These are phyloP conservation scores for Leucophenga montana DNA, from an alignment of 2,888 invertebrate genomes.

Conservation along the genomic window DNA sequence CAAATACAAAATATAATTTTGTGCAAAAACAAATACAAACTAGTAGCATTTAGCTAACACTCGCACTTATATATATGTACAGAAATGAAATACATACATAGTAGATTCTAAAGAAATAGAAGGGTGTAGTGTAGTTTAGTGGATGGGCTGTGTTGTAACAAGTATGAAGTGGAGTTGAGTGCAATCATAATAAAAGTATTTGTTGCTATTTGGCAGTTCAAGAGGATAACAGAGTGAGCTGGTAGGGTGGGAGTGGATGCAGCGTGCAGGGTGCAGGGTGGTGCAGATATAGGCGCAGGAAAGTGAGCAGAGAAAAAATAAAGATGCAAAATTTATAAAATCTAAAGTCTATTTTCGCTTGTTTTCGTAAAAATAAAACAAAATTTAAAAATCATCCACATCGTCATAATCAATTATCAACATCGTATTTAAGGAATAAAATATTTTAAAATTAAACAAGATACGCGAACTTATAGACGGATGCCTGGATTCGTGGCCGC, in stretches of 20 bases:
- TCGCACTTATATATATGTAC: neutral
- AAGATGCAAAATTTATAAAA: slow-evolving; percentile 62
- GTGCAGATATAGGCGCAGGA: slow-evolving; percentile 26
- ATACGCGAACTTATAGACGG: slow-evolving; percentile 78
- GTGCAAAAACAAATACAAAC: slow-evolving; percentile 28
- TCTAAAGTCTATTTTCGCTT: slow-evolving; percentile 71
- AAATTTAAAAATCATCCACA: slow-evolving; percentile 54
- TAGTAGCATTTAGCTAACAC: neutral
- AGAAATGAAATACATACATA: neutral
- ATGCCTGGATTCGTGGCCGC: slow-evolving; percentile 88
- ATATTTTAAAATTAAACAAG: slow-evolving; percentile 63
- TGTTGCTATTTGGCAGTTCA: slow-evolving; percentile 13
- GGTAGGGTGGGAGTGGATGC: neutral
- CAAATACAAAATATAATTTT: slow-evolving; percentile 48
- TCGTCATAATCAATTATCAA: slow-evolving; percentile 25
- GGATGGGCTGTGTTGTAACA: neutral
- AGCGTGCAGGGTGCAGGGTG: too few relatives aligned
- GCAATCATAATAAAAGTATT: slow-evolving; percentile 28
- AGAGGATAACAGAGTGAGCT: neutral
- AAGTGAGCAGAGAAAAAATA: slow-evolving; percentile 37
- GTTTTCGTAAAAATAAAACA: slow-evolving; percentile 60
- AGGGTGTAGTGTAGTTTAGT: slow-evolving; percentile 8
- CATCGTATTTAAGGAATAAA: slow-evolving; percentile 58
- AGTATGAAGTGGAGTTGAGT: neutral
- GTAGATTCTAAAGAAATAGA: slow-evolving; percentile 20